Conservation (phyloP, 2,113 vertebrate species). For the Cygnus buccinator region DNA sequence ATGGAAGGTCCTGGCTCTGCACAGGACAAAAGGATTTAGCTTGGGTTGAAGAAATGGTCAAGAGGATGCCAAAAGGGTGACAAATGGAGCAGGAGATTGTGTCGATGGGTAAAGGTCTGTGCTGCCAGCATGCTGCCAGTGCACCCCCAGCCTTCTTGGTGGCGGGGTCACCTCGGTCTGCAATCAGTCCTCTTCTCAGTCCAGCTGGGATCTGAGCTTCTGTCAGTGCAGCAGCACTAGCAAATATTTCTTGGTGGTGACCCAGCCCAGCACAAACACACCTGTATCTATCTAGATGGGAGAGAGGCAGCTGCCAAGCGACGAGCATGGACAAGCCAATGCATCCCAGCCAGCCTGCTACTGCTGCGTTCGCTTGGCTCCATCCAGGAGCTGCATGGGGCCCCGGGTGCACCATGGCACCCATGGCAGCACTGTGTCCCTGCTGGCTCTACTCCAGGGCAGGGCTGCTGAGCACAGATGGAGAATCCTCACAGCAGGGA, state of each 20-base stretch:
- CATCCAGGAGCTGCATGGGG: not conserved
- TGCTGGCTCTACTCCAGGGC: too few relatives aligned
- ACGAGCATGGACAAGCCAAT: not conserved
- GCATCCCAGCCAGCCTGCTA: not conserved
- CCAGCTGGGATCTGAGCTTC: not conserved
- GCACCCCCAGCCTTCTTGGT: not conserved
- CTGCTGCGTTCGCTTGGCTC: not conserved
- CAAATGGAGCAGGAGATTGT: not conserved
- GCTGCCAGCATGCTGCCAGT: fast-evolving
- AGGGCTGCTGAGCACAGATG: not conserved
- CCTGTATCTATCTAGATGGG: not conserved
- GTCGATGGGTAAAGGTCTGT: not conserved
- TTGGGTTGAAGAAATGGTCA: not conserved
- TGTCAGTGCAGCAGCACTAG: not conserved
- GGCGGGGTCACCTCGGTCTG: not conserved
- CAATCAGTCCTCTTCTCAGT: not conserved
- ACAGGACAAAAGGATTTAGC: not conserved
- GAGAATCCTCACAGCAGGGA: not conserved
- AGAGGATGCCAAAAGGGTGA: not conserved
- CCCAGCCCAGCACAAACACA: not conserved
- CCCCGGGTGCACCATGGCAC: not conserved
- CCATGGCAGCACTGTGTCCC: not conserved
- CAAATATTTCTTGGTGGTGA: not conserved
- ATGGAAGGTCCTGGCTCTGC: not conserved
- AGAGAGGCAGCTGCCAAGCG: not conserved